These are phyloP conservation scores for Aurelia aurita complex sp. Pacific DNA, from an alignment of 30 jellyfish, hydroid and myxozoan genomes.

Conservation along the genomic window DNA sequence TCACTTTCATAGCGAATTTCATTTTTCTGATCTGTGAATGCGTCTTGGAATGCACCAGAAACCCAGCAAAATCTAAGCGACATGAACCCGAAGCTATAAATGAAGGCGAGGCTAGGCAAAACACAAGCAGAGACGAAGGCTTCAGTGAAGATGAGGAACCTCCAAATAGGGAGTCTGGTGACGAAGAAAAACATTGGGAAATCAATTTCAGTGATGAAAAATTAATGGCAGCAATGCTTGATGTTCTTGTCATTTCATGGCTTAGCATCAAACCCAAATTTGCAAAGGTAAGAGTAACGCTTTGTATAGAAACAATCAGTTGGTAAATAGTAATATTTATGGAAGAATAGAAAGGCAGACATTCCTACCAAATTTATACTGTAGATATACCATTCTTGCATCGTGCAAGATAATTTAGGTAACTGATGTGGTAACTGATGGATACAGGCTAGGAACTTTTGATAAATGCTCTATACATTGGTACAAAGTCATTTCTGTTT, in stretches of 20 bases:
- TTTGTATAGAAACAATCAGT: background rate
- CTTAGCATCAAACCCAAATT: constrained; percentile 38
- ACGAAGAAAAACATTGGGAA: constrained; percentile 3
- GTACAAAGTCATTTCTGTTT: too few relatives aligned
- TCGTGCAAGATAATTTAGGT: too few relatives aligned
- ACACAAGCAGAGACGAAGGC: background rate
- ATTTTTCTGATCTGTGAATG: constrained; percentile 16
- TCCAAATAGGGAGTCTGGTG: background rate
- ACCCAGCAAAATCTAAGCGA: constrained; percentile 1
- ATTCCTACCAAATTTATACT: too few relatives aligned
- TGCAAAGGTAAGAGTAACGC: constrained; percentile 15
- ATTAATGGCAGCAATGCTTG: constrained; percentile 30
- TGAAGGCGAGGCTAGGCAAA: background rate
- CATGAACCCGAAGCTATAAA: constrained; percentile 9
- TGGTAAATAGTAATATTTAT: background rate
- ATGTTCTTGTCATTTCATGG: constrained; percentile 40
- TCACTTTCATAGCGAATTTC: constrained; percentile 32
- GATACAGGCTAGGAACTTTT: too few relatives aligned
- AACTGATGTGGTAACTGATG: too few relatives aligned
- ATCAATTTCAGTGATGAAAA: constrained; percentile 16
- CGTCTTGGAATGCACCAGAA: constrained; percentile 13
- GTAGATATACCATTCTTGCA: too few relatives aligned
- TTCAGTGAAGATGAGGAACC: constrained; percentile 10
- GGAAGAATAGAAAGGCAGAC: background rate
- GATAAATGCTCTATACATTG: too few relatives aligned